Evolutionary conservation across 1,140 invertebrate genomes (phyloP).

Genomic region (Aphelinus atriplicis): DNA sequence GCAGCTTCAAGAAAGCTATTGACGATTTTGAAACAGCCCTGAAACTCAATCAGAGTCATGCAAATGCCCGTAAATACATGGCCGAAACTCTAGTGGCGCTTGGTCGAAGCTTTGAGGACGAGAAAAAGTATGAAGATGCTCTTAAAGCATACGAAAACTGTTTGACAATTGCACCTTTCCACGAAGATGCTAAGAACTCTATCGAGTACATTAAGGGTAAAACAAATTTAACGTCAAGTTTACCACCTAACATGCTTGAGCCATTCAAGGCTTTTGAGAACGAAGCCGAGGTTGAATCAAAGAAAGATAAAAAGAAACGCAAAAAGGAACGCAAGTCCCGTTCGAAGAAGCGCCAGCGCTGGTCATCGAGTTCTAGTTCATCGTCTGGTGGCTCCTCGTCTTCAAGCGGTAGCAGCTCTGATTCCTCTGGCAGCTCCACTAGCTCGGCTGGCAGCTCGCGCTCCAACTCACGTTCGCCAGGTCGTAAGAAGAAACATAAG

Average conservation of each 20-base stretch:
- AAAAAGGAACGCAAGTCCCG: slow-evolving; percentile 77
- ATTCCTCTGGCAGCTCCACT: slow-evolving; percentile 67
- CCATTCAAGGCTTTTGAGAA: slow-evolving; percentile 60
- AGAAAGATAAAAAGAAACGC: slow-evolving; percentile 79
- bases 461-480: slow-evolving; percentile 68
- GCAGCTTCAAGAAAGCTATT: slow-evolving; percentile 91
- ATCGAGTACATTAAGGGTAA: slow-evolving; percentile 81
- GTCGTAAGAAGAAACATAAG: slow-evolving; percentile 71
- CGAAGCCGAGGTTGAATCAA: slow-evolving; percentile 62
- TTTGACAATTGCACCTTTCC: slow-evolving; percentile 80
- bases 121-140: slow-evolving; percentile 86
- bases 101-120: slow-evolving; percentile 84
- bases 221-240: slow-evolving; percentile 53
- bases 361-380: slow-evolving; percentile 72
- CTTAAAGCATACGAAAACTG: slow-evolving; percentile 86
- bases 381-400: slow-evolving; percentile 62
- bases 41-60: slow-evolving; percentile 86
- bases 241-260: slow-evolving; percentile 54
- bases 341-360: slow-evolving; percentile 74
- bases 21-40: slow-evolving; percentile 93
- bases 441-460: slow-evolving; percentile 73
- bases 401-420: slow-evolving; percentile 69
- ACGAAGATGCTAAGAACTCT: slow-evolving; percentile 85
- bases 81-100: slow-evolving; percentile 89
- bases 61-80: slow-evolving; percentile 95